A percentile compares a stretch with the other conserved stretches of the same genome.
Evolutionary conservation across 2,888 invertebrate genomes (phyloP).

Genomic region (Lottia gigantea): DNA sequence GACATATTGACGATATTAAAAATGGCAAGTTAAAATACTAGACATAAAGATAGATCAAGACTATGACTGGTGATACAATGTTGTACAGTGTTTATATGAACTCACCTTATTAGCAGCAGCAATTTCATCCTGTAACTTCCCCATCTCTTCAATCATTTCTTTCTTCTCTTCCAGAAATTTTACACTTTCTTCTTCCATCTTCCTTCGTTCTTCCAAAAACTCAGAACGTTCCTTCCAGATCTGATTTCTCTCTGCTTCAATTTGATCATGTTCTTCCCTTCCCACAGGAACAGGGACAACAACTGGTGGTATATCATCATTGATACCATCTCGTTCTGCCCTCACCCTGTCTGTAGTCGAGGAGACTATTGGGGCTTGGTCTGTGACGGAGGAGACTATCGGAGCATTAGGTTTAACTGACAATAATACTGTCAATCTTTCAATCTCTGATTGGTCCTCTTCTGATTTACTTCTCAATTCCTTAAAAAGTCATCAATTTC

Average conservation of each 20-base stretch:
- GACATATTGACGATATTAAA: too few species aligned
- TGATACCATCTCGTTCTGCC: neutral
- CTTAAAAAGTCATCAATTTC: too few species aligned
- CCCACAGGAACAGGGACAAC: constrained; percentile 29
- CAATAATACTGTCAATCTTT: too few species aligned
- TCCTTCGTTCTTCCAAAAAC: constrained; percentile 39
- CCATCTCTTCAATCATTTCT: constrained; percentile 45
- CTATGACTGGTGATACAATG: too few species aligned
- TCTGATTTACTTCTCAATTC: constrained; percentile 22
- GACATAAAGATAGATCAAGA: too few species aligned
- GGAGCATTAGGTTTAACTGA: constrained; percentile 31
- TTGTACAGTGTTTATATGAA: too few species aligned
- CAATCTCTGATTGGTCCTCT: too few species aligned
- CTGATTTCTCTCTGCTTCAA: constrained; percentile 39
- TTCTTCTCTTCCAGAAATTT: constrained; percentile 39
- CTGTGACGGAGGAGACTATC: constrained; percentile 31
- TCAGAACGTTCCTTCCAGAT: constrained; percentile 40
- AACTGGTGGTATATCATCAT: constrained; percentile 5
- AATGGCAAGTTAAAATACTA: too few species aligned
- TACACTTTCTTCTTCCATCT: constrained; percentile 43
- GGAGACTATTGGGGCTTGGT: neutral
- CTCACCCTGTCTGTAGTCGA: neutral
- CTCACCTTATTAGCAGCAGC: constrained; percentile 39
- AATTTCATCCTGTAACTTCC: constrained; percentile 40
- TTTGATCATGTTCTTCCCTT: constrained; percentile 35